Evolutionary conservation across 2,113 vertebrate genomes (phyloP).

Genomic region (Aythya baeri): DNA sequence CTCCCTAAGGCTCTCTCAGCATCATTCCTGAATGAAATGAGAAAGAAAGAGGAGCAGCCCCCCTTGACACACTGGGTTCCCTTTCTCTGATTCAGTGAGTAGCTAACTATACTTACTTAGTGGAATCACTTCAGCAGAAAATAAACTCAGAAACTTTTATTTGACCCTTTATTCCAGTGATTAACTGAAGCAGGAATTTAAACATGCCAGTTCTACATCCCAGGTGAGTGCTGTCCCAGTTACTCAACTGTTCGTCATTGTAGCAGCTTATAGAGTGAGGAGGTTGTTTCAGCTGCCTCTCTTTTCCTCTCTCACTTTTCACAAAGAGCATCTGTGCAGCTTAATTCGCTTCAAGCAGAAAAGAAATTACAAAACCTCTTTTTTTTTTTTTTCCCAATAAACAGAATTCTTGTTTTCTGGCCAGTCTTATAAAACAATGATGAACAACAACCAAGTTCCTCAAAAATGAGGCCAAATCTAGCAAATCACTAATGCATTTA

Average conservation of each 20-base stretch:
- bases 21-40: background rate
- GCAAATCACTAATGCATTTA: background rate
- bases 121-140: background rate
- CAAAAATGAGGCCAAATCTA: background rate
- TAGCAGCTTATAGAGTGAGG: background rate
- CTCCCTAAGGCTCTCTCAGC: background rate
- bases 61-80: background rate
- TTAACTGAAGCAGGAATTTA: background rate
- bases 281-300: background rate
- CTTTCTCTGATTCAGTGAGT: background rate
- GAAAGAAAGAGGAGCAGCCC: background rate
- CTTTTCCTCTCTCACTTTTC: background rate
- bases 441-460: background rate
- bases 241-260: background rate
- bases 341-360: background rate
- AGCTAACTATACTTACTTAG: background rate
- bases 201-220: background rate
- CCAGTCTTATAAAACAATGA: background rate
- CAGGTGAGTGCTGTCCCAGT: background rate
- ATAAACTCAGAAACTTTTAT: fast-evolving
- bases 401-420: background rate
- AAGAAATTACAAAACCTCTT: background rate
- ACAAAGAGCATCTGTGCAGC: background rate
- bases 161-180: background rate
- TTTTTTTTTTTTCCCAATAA: background rate